Base-by-base conservation (phyloP, 2,888 invertebrate genomes). In the Oscheius sp. region DNA sequence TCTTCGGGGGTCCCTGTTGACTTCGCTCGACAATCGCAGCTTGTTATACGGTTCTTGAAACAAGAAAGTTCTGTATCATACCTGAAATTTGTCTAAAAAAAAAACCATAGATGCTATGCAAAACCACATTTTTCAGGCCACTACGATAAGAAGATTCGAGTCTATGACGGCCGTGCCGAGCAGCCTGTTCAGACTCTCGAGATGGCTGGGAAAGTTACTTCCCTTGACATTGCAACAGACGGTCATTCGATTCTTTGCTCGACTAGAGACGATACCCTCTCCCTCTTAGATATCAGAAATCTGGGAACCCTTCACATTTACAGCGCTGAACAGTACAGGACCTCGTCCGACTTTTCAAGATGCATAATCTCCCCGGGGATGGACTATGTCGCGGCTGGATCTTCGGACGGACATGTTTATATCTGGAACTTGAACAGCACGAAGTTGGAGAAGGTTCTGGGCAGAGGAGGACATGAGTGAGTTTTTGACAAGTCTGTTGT, bases 261-360 rank as follows among this genome's bases (percentile, higher is more conserved):
- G 90, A 94, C 96, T 71, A 92, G 98, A 86, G 98, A 98, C 90
- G 96, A 98, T 91, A 95, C 95, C 32, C 92, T 99, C 85, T 95
- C 95, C 90, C 92, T 97, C 74, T 93, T 99, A 90, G 98, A 99
- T 91, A 92, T 98, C 81, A 93, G 98, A 29, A 81, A 94, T 93
- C 96, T 95, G 91, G 94, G 94, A 90, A 94, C 47, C 21, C 42
- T 95, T 79, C 93, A 93, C 80, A 94, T 95, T 75, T 96, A 95
- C 91, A 93, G 96, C 90, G 94, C 94, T 89, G 97, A 98, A 87
- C 94, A 94, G 75, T 98, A 98, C 91, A 95, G 80, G 0, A 84
- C 85, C 0, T 81, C 85, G 7, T 82, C 80, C 7, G 88, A 88
- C 58, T 73, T 77, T 13, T 76, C 84, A 1, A 73, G 84, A 65